phyloP scores from a whole-genome alignment of 1,140 invertebrate species.

The Drosophila albomicans region DNA sequence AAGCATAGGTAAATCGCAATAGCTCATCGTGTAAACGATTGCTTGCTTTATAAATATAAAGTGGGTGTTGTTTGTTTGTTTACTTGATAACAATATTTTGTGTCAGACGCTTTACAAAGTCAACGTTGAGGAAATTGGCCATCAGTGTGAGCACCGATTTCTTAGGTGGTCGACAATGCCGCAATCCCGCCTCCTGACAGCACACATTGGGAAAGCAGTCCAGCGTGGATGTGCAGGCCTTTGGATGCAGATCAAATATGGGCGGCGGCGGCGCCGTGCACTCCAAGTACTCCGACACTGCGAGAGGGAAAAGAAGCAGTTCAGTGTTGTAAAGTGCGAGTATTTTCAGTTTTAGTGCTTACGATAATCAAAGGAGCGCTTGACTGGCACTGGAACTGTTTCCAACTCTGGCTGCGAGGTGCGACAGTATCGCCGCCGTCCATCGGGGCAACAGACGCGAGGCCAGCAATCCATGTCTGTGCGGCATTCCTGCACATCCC shows the following conservation, averaged over 20 bases:
- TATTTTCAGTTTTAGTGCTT: constrained; percentile 41
- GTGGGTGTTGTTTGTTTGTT: constrained; percentile 17
- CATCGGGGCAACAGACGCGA: constrained; percentile 89
- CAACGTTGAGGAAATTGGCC: constrained; percentile 86
- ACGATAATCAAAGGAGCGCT: constrained; percentile 85
- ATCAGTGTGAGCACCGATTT: constrained; percentile 88
- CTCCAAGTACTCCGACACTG: constrained; percentile 88
- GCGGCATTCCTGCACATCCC: constrained; percentile 88
- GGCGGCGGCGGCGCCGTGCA: constrained; percentile 89
- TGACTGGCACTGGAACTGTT: constrained; percentile 86
- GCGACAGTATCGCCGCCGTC: constrained; percentile 88
- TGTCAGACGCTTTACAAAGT: constrained; percentile 79
- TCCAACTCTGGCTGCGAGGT: constrained; percentile 88
- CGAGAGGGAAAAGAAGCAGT: constrained; percentile 41
- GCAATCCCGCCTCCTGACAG: constrained; percentile 89
- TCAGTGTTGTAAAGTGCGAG: background rate
- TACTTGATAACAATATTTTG: constrained; percentile 84
- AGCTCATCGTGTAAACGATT: constrained; percentile 30
- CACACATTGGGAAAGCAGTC: constrained; percentile 92
- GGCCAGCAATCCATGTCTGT: constrained; percentile 89
- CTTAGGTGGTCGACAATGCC: constrained; percentile 89
- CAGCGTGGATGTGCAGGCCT: constrained; percentile 88
- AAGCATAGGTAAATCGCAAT: background rate
- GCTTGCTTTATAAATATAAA: constrained; percentile 12
- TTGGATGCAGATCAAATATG: constrained; percentile 88